Conservation (phyloP, 2,797 vertebrate species). For the Fratercula arctica region DNA sequence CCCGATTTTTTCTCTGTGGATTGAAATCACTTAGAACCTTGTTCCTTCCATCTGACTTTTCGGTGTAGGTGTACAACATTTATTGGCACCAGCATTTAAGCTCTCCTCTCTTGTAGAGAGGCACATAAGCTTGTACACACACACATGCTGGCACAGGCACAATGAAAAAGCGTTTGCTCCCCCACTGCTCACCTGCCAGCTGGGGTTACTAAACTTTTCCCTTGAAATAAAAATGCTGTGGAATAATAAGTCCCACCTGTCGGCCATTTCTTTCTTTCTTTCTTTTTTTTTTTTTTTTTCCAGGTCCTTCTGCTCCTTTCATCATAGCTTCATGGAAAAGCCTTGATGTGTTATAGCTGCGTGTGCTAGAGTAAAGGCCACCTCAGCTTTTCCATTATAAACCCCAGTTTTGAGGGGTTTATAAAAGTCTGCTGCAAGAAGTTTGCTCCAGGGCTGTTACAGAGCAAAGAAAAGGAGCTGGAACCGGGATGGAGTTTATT, state of each 20-base stretch:
- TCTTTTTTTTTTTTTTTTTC: conserved; percentile 17
- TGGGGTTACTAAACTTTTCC: conserved; percentile 76
- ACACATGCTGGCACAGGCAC: conserved; percentile 52
- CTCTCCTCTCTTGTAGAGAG: conserved; percentile 16
- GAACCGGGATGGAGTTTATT: conserved; percentile 63
- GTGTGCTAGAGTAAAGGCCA: conserved; percentile 67
- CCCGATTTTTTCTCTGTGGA: not conserved
- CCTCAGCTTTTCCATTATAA: conserved; percentile 77
- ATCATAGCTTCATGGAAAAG: conserved; percentile 72
- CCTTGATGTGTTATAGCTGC: conserved; percentile 74
- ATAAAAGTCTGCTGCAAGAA: conserved; percentile 71
- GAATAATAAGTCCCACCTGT: conserved; percentile 76
- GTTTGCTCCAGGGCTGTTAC: conserved; percentile 70
- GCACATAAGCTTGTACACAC: conserved; percentile 44
- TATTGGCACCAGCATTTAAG: conserved; percentile 20
- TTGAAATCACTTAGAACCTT: not conserved
- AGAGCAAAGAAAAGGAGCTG: conserved; percentile 62
- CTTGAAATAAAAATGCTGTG: conserved; percentile 73
- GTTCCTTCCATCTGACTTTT: conserved; percentile 33
- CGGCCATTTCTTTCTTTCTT: conserved; percentile 51
- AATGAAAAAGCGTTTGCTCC: conserved; percentile 55
- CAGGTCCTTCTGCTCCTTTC: conserved; percentile 73
- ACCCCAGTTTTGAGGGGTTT: conserved; percentile 73
- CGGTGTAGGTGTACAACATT: not conserved
- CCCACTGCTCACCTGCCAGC: conserved; percentile 73